phyloP scores from a whole-genome alignment of 2,113 vertebrate genomes.

The Erythrocercus mccallii region DNA sequence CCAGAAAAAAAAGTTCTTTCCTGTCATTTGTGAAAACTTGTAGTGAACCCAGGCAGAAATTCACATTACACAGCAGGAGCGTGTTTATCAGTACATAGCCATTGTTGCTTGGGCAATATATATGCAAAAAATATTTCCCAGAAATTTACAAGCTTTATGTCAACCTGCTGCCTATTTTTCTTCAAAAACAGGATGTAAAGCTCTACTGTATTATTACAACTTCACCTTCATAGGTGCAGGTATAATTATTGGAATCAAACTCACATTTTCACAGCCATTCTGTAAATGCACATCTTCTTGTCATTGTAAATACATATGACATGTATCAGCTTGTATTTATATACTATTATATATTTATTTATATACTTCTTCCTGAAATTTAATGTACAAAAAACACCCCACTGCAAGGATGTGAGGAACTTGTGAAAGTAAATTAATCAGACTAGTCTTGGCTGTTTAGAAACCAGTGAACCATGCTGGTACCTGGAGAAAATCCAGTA shows the following conservation, averaged over 20 bases:
- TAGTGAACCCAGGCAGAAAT: neutral
- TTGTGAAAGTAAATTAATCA: neutral
- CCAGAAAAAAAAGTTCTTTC: neutral
- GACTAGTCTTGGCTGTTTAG: neutral
- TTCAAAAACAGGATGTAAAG: neutral
- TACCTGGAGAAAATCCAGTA: neutral
- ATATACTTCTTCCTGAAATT: neutral
- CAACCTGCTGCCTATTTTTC: neutral
- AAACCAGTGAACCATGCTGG: neutral
- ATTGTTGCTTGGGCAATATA: neutral
- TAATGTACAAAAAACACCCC: neutral
- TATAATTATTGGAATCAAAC: constrained; percentile 15
- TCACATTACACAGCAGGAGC: neutral
- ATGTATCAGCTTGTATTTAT: neutral
- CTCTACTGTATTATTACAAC: constrained; percentile 21
- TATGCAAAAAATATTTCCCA: neutral
- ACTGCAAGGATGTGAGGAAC: neutral
- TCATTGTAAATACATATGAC: neutral
- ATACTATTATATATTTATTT: constrained; percentile 1
- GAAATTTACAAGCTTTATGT: neutral
- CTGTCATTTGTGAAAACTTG: neutral
- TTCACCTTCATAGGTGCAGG: neutral
- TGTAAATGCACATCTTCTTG: neutral
- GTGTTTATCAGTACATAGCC: neutral
- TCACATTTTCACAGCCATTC: neutral